Conservation (phyloP, 2,888 invertebrate genomes). For the Tupiocoris notatus region DNA sequence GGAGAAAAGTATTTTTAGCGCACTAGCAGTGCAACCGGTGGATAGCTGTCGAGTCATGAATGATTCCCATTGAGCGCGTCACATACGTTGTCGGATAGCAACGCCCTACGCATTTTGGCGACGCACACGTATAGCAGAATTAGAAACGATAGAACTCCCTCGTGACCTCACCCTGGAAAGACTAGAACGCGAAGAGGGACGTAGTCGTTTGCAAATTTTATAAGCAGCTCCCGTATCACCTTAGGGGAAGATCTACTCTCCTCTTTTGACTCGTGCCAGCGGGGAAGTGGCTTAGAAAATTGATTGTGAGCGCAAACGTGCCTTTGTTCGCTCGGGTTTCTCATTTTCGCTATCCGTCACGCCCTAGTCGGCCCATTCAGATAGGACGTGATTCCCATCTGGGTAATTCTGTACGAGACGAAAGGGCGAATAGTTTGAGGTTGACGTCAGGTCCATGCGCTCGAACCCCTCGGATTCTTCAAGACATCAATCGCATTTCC, state of each 20-base stretch:
- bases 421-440: constrained; percentile 26
- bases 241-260: constrained; percentile 5
- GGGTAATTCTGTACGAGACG: constrained; percentile 31
- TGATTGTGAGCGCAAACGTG: constrained; percentile 40
- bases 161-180: background rate
- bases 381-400: constrained; percentile 33
- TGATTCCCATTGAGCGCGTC: constrained; percentile 23
- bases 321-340: constrained; percentile 34
- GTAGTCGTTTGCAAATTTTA: constrained; percentile 35
- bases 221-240: background rate
- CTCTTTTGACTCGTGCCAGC: background rate
- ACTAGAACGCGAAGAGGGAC: background rate
- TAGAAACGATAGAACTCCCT: background rate
- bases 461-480: background rate
- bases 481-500: background rate
- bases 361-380: constrained; percentile 10
- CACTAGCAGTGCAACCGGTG: background rate
- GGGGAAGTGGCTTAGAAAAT: constrained; percentile 34
- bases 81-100: constrained; percentile 20
- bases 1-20: no score
- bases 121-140: constrained; percentile 11
- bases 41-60: constrained; percentile 31
- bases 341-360: constrained; percentile 27
- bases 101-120: background rate
- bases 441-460: background rate